Base-by-base conservation (phyloP, 1,140 invertebrate species). In the Octopus sinensis region DNA sequence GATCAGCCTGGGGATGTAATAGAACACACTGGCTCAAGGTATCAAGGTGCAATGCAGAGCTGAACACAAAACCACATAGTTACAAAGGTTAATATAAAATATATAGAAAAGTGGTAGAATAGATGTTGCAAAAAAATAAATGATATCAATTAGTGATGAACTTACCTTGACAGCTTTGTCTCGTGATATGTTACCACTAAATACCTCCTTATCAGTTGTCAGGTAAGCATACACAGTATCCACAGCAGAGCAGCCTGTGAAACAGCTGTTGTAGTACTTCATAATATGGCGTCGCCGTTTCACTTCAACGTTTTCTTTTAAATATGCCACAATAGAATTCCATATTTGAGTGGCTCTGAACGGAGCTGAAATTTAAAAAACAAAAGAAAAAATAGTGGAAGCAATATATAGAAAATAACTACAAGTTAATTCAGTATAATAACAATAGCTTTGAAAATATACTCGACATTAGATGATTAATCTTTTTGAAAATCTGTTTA, bases 201-300 rank as follows among this genome's bases (percentile, higher is more conserved):
- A 88, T 17, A 85, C 88, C 30, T 87, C 86, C 51, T 85, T 86
- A 76, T 90, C 88, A 84, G 84, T 86, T 1, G 88, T 84, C n/a
- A 90, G 84, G 81, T 88, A 88, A 73, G 87, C 85, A 23, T 90
- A 83, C 12, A 90, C 88, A 52, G 89, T 86, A 85, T 91, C 89
- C 10, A 93, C 91, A 53, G 92, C 92, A 85, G 93, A 91, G 12
- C 88, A 86, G 5, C 92, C 92, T 6, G 90, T 91, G 85, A 93
- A 93, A 84, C 92, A 92, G 82, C 91, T 89, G 53, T 92, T 89
- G 86, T 91, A 92, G 54, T 86, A 86, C 80, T 88, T 86, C 83
- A 93, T 88, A 73, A 90, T 90, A 75, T 90, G 84, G 43, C 92
- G 88, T 54, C 92, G 90, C 71, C 89, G 86, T 78, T 91, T 92